These are phyloP conservation scores for Aeoliscus strigatus DNA, from an alignment of 2,797 vertebrate genomes.

Conservation along the genomic window DNA sequence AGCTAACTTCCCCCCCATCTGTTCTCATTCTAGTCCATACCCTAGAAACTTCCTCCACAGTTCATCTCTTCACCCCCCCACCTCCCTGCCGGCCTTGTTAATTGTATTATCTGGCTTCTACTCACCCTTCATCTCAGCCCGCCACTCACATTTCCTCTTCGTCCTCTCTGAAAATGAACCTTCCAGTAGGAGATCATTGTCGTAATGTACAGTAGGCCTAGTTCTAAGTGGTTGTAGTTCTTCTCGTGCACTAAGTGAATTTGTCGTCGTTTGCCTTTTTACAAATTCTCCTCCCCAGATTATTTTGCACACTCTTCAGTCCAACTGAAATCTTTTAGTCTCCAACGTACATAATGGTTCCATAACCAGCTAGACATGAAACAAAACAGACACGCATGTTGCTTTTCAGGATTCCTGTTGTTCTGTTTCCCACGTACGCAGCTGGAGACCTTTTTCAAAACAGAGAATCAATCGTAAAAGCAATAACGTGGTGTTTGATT, in stretches of 20 bases:
- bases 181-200: constrained; percentile 58
- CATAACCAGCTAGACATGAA: neutral
- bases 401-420: no score
- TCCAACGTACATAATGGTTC: neutral
- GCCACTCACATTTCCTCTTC: constrained; percentile 32
- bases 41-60: constrained; percentile 43
- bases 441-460: neutral
- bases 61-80: constrained; percentile 46
- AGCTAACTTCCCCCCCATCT: constrained; percentile 52
- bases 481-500: no score
- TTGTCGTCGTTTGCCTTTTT: constrained; percentile 58
- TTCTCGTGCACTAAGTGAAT: constrained; percentile 66
- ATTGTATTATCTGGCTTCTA: constrained; percentile 32
- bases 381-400: no score
- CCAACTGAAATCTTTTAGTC: neutral
- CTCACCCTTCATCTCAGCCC: constrained; percentile 42
- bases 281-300: constrained; percentile 38
- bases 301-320: constrained; percentile 58
- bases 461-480: neutral
- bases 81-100: constrained; percentile 18
- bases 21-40: constrained; percentile 34
- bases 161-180: constrained; percentile 29
- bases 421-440: no score
- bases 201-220: constrained; percentile 67
- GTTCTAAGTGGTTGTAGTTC: constrained; percentile 64